A percentile compares a stretch with the other conserved stretches of the same genome.
Evolutionary conservation across 2,113 vertebrate species (phyloP).

Genomic region (Odontesthes bonariensis): DNA sequence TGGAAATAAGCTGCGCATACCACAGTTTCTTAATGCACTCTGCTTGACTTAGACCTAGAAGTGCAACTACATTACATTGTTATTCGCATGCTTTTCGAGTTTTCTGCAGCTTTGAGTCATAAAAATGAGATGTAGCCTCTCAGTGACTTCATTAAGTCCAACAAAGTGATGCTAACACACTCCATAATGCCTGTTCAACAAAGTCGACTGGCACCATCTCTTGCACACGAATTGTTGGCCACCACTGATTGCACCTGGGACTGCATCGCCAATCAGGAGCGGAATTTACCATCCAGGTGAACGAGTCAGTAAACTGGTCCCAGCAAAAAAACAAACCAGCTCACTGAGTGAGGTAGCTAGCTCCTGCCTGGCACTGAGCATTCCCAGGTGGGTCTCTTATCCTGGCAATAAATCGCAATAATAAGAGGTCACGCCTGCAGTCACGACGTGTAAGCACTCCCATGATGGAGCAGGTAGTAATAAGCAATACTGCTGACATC

Average conservation of each 20-base stretch:
- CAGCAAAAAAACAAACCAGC: slow-evolving; percentile 51
- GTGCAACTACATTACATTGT: slow-evolving; percentile 26
- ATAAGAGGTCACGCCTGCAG: slow-evolving; percentile 53
- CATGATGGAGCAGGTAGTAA: slow-evolving; percentile 59
- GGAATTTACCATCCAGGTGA: slow-evolving; percentile 34
- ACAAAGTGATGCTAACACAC: slow-evolving; percentile 47
- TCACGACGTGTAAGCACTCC: slow-evolving; percentile 62
- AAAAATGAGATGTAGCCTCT: slow-evolving; percentile 45
- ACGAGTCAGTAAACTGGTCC: slow-evolving; percentile 41
- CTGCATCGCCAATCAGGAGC: slow-evolving; percentile 33
- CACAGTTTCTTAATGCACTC: slow-evolving; percentile 43
- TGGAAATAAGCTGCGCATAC: slow-evolving; percentile 30
- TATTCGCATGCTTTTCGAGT: slow-evolving; percentile 51
- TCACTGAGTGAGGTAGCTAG: slow-evolving; percentile 32
- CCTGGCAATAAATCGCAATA: slow-evolving; percentile 61
- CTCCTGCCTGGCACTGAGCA: slow-evolving; percentile 35
- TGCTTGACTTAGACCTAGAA: slow-evolving; percentile 45
- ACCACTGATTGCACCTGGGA: slow-evolving; percentile 7
- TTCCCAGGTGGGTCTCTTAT: slow-evolving; percentile 53
- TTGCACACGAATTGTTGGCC: slow-evolving; percentile 18
- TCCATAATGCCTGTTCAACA: slow-evolving; percentile 49
- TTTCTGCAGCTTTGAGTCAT: slow-evolving; percentile 52
- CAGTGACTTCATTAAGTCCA: slow-evolving; percentile 54
- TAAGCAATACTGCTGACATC: slow-evolving; percentile 56
- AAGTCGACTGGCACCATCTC: slow-evolving; percentile 24